A percentile compares a stretch with the other conserved stretches of the same genome.
phyloP scores from a whole-genome alignment of 1,140 invertebrate species.

The Bicyclus anynana region DNA sequence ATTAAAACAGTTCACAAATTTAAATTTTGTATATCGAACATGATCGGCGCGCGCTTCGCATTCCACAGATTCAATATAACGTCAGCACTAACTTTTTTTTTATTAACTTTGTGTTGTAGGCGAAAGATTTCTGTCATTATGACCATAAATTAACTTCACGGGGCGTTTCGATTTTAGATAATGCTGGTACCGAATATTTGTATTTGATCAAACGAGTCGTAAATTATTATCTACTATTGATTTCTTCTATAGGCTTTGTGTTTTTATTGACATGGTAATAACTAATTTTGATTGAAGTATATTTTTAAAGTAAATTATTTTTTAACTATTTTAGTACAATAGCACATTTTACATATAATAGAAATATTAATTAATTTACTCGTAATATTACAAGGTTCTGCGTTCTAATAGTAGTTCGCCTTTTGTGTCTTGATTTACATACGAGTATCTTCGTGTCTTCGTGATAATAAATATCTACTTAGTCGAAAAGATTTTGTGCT shows the following conservation, averaged over 20 bases:
- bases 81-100: conserved; percentile 5
- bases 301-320: no score
- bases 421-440: no score
- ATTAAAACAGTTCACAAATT: conserved; percentile 52
- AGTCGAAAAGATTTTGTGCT: no score
- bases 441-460: no score
- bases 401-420: no score
- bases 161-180: conserved; percentile 39
- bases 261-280: no score
- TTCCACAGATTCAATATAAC: conserved; percentile 38
- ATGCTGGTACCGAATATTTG: conserved; percentile 12
- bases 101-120: conserved; percentile 2
- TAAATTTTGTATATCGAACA: conserved; percentile 49
- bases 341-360: no score
- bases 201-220: conserved; percentile 4
- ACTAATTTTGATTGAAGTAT: no score
- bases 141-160: conserved; percentile 57
- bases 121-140: conserved; percentile 47
- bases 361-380: no score
- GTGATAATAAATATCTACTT: no score
- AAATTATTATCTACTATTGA: conserved; percentile 1
- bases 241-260: neutral
- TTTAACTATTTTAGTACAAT: no score
- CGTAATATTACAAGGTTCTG: no score
- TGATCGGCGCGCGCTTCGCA: conserved; percentile 47